These are phyloP conservation scores for Eupsilia transversa DNA, from an alignment of 2,888 invertebrate species.

Conservation along the genomic window DNA sequence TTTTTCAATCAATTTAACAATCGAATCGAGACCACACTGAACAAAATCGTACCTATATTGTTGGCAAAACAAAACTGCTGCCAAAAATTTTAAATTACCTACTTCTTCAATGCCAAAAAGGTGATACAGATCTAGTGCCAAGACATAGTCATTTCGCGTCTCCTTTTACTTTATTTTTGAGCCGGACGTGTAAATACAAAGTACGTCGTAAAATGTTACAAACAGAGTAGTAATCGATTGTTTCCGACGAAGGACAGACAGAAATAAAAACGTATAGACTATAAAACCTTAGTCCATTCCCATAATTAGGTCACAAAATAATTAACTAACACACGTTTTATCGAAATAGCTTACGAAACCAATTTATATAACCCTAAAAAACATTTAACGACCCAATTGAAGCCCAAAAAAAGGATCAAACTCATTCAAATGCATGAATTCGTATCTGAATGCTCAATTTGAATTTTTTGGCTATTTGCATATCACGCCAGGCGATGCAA, in stretches of 20 bases:
- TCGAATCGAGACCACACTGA: background rate
- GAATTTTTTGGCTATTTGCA: conserved; percentile 56
- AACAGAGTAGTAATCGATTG: conserved; percentile 28
- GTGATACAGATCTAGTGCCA: conserved; percentile 32
- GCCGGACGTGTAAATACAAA: background rate
- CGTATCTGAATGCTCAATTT: conserved; percentile 57
- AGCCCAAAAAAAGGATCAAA: conserved; percentile 32
- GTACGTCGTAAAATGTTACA: conserved; percentile 9
- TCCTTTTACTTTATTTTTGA: background rate
- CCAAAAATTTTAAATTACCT: conserved; percentile 22
- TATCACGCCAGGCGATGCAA: conserved; percentile 36
- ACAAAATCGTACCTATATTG: background rate
- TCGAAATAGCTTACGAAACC: conserved; percentile 18
- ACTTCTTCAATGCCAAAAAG: conserved; percentile 35
- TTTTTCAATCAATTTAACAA: conserved; percentile 15
- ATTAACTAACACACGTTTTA: conserved; percentile 8
- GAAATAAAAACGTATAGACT: conserved; percentile 28
- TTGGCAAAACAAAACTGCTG: conserved; percentile 31
- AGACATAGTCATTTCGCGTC: background rate
- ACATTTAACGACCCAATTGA: conserved; percentile 34
- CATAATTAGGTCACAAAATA: conserved; percentile 52
- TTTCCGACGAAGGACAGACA: conserved; percentile 18
- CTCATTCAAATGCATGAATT: conserved; percentile 65
- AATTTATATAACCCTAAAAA: conserved; percentile 25
- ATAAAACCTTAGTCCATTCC: conserved; percentile 47